Conservation (phyloP, 2,888 invertebrate species). For the Frankliniella intonsa region DNA sequence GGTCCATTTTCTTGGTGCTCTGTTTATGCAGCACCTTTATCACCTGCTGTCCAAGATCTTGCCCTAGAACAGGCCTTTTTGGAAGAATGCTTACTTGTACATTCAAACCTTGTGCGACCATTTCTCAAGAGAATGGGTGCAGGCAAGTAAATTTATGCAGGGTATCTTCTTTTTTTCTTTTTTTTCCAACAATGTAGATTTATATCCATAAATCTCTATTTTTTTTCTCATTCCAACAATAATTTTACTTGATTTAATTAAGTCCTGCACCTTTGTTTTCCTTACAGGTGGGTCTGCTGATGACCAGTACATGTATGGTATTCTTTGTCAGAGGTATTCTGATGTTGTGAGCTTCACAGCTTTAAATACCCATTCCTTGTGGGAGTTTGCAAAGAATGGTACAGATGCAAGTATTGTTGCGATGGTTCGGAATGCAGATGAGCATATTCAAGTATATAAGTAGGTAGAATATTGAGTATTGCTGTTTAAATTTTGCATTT, state of each 20-base stretch:
- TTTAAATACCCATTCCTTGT: slow-evolving; percentile 62
- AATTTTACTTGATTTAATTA: no score
- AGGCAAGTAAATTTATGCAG: neutral
- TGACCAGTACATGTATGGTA: slow-evolving; percentile 60
- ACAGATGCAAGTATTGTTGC: slow-evolving; percentile 62
- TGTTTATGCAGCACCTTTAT: neutral
- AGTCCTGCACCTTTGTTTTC: no score
- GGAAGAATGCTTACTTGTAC: slow-evolving; percentile 62
- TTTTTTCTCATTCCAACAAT: neutral
- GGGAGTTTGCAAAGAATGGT: slow-evolving; percentile 64
- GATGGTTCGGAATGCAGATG: slow-evolving; percentile 64
- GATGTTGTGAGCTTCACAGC: slow-evolving; percentile 65
- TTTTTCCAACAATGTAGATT: no score
- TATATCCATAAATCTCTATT: no score
- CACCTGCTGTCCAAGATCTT: slow-evolving; percentile 44
- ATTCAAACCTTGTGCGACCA: slow-evolving; percentile 58
- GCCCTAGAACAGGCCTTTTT: slow-evolving; percentile 64
- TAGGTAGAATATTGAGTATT: neutral
- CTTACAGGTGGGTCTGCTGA: slow-evolving; percentile 49
- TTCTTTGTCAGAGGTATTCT: slow-evolving; percentile 61
- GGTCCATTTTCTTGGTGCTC: neutral
- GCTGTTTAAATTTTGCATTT: neutral
- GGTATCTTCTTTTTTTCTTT: neutral
- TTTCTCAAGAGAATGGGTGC: slow-evolving; percentile 54
- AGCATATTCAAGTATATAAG: slow-evolving; percentile 65